Evolutionary conservation across 2,797 vertebrate species (phyloP).

Genomic region (Thripadectes ignobilis): DNA sequence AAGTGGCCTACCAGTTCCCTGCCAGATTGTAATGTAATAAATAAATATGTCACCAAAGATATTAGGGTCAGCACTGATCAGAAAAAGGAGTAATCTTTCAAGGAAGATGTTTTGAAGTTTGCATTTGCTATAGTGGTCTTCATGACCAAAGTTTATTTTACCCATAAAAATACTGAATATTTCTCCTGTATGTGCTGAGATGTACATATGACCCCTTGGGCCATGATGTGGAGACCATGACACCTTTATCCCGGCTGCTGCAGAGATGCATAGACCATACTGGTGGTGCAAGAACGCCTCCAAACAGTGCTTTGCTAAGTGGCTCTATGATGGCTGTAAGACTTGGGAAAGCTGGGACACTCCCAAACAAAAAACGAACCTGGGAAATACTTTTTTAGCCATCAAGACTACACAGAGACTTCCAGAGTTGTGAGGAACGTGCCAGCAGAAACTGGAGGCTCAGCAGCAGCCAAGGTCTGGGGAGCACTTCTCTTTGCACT

Average conservation of each 20-base stretch:
- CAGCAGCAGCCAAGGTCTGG: not conserved
- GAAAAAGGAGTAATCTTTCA: constrained; percentile 17
- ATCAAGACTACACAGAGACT: not conserved
- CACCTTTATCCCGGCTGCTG: not conserved
- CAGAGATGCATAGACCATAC: rapidly evolving
- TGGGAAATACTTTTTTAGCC: not conserved
- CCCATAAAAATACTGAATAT: not conserved
- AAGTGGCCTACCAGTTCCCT: constrained; percentile 70
- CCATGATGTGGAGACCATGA: not conserved
- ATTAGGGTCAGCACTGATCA: constrained; percentile 12
- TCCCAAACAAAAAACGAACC: not conserved
- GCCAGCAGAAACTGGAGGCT: not conserved
- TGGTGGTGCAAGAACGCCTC: not conserved
- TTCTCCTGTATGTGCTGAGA: not conserved
- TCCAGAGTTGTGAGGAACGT: not conserved
- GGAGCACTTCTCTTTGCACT: not conserved
- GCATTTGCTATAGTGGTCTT: not conserved
- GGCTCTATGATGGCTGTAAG: not conserved
- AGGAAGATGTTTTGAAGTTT: constrained; percentile 47
- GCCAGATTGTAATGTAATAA: constrained; percentile 76
- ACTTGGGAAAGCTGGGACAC: not conserved
- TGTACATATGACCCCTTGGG: rapidly evolving
- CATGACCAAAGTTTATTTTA: not conserved
- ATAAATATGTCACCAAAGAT: constrained; percentile 66
- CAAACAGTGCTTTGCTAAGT: not conserved